phyloP scores from a whole-genome alignment of 2,888 invertebrate genomes.

The Dryobota labecula region DNA sequence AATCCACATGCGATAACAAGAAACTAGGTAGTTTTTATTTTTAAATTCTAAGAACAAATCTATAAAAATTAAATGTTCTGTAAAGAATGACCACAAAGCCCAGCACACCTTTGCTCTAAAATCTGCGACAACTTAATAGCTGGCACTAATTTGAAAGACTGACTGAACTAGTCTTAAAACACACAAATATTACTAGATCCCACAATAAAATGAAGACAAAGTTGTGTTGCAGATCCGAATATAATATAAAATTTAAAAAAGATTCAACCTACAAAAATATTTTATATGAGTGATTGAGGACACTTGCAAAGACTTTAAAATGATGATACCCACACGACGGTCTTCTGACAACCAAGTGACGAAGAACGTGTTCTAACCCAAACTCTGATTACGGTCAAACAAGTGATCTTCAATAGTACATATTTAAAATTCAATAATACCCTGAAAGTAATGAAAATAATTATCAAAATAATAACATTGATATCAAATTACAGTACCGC shows the following conservation, averaged over 20 bases:
- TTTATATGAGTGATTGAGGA: not conserved
- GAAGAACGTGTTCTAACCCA: conserved; percentile 87
- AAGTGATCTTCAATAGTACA: conserved; percentile 21
- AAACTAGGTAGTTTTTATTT: not conserved
- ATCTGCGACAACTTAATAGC: not conserved
- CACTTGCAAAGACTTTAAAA: conserved; percentile 68
- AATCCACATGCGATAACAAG: not conserved
- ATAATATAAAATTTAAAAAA: not conserved
- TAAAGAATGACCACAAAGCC: not conserved
- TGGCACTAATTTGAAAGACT: too few relatives aligned
- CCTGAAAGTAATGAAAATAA: not conserved
- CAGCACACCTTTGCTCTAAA: not conserved
- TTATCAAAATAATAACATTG: not conserved
- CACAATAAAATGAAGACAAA: not conserved
- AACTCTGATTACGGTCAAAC: conserved; percentile 78
- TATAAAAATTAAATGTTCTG: not conserved
- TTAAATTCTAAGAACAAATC: not conserved
- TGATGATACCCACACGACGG: conserved; percentile 91
- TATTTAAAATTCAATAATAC: not conserved
- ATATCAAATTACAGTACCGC: not conserved
- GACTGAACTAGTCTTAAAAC: not conserved
- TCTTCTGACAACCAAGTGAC: conserved; percentile 89
- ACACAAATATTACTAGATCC: not conserved
- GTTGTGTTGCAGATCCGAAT: not conserved
- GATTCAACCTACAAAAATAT: too few relatives aligned